phyloP scores from a whole-genome alignment of 2,888 invertebrate species.

The Drosophila recens region DNA sequence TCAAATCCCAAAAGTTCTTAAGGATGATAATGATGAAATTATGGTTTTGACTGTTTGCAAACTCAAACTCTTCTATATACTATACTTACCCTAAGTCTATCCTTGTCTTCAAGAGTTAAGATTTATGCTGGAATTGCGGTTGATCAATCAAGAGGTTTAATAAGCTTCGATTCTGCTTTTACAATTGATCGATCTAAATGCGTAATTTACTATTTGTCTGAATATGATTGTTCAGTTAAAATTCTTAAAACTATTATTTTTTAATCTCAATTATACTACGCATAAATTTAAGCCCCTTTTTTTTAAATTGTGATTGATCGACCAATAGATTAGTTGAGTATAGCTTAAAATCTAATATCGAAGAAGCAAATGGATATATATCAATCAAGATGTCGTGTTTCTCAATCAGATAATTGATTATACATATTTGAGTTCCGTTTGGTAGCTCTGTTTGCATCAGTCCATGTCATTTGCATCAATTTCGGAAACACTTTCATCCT shows the following conservation, averaged over 20 bases:
- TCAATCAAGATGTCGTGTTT: neutral
- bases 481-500: neutral
- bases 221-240: too few species aligned
- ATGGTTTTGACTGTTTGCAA: constrained; percentile 14
- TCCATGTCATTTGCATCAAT: neutral
- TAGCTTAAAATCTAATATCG: neutral
- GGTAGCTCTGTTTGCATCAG: constrained; percentile 10
- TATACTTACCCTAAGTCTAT: neutral
- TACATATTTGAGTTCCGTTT: neutral
- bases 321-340: constrained; percentile 1
- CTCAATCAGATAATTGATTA: neutral
- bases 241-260: neutral
- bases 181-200: too few species aligned
- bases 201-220: too few species aligned
- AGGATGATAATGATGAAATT: constrained; percentile 6
- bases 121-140: constrained; percentile 2
- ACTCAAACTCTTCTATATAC: neutral
- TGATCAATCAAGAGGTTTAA: neutral
- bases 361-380: neutral
- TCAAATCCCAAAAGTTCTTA: constrained; percentile 2
- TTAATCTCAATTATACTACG: neutral
- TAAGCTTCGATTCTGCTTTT: too few species aligned
- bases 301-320: neutral
- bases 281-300: neutral
- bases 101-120: neutral